Evolutionary conservation across 2,888 invertebrate genomes (phyloP).

Genomic region (Cantharis rufa): DNA sequence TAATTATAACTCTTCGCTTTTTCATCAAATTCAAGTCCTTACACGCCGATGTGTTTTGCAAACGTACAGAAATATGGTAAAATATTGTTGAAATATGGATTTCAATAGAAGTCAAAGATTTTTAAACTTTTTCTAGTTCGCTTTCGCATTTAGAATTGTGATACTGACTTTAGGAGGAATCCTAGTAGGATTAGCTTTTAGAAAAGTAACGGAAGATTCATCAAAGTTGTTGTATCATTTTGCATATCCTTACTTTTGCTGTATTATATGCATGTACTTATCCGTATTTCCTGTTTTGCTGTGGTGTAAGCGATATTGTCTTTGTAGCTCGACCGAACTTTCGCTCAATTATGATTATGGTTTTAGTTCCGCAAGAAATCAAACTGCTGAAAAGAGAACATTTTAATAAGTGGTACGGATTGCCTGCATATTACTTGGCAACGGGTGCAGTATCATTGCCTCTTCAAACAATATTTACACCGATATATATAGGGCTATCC

Average conservation of each 20-base stretch:
- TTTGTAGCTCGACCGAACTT: neutral
- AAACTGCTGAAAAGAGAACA: conserved; percentile 78
- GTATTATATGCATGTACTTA: conserved; percentile 78
- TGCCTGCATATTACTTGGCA: conserved; percentile 79
- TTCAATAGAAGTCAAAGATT: neutral
- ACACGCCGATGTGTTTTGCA: conserved; percentile 74
- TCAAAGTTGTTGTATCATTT: conserved; percentile 83
- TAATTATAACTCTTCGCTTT: conserved; percentile 63
- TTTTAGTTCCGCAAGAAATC: conserved; percentile 78
- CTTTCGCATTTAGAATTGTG: conserved; percentile 70
- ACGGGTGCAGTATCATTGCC: conserved; percentile 74
- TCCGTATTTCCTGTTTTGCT: conserved; percentile 82
- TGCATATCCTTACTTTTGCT: conserved; percentile 79
- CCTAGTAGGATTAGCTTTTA: conserved; percentile 71
- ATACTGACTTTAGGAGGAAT: conserved; percentile 71
- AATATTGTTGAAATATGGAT: neutral
- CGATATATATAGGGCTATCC: conserved; percentile 70
- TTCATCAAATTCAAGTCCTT: conserved; percentile 70
- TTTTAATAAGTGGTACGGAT: conserved; percentile 83
- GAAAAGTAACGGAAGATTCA: conserved; percentile 76
- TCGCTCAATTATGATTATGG: conserved; percentile 14
- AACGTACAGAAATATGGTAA: conserved; percentile 74
- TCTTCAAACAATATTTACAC: conserved; percentile 68
- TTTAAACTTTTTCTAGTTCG: conserved; percentile 61
- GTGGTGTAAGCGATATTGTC: conserved; percentile 68